These are phyloP conservation scores for Geococcyx californianus DNA, from an alignment of 2,113 vertebrate species.

Conservation along the genomic window DNA sequence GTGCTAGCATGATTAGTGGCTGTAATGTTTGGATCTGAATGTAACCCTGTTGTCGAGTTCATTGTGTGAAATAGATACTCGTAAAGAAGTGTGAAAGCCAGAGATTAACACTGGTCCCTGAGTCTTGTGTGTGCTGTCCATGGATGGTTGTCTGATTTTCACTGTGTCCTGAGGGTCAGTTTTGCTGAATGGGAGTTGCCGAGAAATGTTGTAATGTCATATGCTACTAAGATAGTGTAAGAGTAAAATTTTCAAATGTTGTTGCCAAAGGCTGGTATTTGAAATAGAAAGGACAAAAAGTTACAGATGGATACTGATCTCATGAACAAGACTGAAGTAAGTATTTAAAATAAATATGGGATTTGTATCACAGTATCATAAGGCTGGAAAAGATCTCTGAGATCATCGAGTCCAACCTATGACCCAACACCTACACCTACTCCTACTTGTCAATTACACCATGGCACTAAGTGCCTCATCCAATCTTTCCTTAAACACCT, in stretches of 20 bases:
- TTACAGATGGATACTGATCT: not conserved
- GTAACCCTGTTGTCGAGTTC: not conserved
- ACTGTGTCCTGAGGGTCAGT: not conserved
- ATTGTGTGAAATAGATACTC: not conserved
- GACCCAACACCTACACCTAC: too few relatives aligned
- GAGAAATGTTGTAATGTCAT: not conserved
- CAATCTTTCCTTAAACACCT: too few relatives aligned
- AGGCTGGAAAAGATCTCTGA: too few relatives aligned
- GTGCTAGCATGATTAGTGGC: not conserved
- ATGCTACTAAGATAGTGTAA: not conserved
- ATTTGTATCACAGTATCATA: too few relatives aligned
- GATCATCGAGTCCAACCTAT: too few relatives aligned
- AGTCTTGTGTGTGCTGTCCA: not conserved
- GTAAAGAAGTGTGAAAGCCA: not conserved
- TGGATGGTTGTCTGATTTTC: not conserved
- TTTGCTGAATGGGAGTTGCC: not conserved
- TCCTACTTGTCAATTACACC: too few relatives aligned
- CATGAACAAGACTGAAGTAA: not conserved
- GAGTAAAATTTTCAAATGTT: not conserved
- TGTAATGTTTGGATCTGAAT: not conserved
- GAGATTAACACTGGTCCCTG: not conserved
- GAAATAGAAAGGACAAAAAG: not conserved
- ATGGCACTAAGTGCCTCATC: too few relatives aligned
- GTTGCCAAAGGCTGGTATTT: not conserved
- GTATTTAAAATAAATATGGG: rapidly evolving